Evolutionary conservation across 2,797 vertebrate species (phyloP).

Genomic region (Sparus aurata): DNA sequence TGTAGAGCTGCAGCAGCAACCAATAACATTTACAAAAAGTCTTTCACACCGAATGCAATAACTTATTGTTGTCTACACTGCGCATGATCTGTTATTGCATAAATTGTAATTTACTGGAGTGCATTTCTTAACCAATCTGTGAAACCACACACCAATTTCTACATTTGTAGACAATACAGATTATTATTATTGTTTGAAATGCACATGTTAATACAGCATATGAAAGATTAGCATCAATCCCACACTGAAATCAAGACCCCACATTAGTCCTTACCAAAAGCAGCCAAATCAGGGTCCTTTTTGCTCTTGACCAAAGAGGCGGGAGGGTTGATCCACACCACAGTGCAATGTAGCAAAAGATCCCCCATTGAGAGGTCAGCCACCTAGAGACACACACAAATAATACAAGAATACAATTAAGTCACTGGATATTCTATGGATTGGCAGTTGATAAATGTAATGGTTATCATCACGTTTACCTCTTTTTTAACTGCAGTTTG

Average conservation of each 20-base stretch:
- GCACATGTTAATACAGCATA: background rate
- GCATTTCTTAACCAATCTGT: too few species aligned
- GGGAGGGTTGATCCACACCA: constrained; percentile 95
- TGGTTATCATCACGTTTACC: constrained; percentile 73
- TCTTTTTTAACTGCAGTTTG: constrained; percentile 95
- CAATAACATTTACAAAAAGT: too few species aligned
- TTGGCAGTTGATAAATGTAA: background rate
- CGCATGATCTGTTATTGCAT: too few species aligned
- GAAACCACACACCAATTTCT: too few species aligned
- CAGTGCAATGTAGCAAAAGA: constrained; percentile 90
- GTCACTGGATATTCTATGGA: background rate
- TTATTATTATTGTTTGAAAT: background rate
- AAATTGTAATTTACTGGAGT: too few species aligned
- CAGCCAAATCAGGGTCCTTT: constrained; percentile 94
- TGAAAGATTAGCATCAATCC: background rate
- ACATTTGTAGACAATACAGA: too few species aligned
- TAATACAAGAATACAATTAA: too few species aligned
- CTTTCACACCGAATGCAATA: too few species aligned
- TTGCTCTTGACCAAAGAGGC: constrained; percentile 92
- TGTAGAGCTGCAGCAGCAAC: too few species aligned
- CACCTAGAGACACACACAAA: constrained; percentile 61
- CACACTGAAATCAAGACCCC: background rate
- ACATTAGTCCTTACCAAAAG: constrained; percentile 88
- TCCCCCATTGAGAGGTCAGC: constrained; percentile 96
- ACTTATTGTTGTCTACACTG: too few species aligned